These are phyloP conservation scores for Agrotis ipsilon DNA, from an alignment of 2,888 invertebrate species.

Conservation along the genomic window DNA sequence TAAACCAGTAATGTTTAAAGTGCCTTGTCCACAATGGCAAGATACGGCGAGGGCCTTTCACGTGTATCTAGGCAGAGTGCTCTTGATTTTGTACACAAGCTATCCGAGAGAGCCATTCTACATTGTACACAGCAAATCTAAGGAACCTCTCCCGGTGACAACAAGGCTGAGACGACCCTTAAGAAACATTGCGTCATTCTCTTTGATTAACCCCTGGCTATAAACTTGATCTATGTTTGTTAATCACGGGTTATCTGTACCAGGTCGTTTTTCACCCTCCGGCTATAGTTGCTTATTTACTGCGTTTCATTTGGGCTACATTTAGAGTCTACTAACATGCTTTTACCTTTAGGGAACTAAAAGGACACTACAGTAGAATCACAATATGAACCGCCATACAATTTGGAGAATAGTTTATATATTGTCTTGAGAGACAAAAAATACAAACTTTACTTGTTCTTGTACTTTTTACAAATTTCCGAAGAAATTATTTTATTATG, in stretches of 20 bases:
- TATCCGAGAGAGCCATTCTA: neutral
- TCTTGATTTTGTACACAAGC: neutral
- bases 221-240: neutral
- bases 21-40: slow-evolving; percentile 1
- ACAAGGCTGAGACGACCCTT: neutral
- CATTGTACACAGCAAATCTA: neutral
- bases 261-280: neutral
- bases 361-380: too few species aligned
- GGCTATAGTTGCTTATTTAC: neutral
- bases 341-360: too few species aligned
- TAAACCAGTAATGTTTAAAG: neutral
- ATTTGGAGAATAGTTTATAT: too few species aligned
- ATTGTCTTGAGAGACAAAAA: too few species aligned
- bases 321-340: neutral
- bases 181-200: neutral
- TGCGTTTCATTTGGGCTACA: neutral
- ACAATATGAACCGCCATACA: too few species aligned
- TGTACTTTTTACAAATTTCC: too few species aligned
- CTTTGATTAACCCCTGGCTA: neutral
- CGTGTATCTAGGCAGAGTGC: neutral
- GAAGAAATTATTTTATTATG: too few species aligned
- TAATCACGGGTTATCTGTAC: neutral
- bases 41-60: neutral
- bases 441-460: too few species aligned
- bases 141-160: neutral